Percentiles rank a stretch among this genome's conserved stretches.
These are phyloP conservation scores for Megathymus violae DNA, from an alignment of 1,140 invertebrate genomes.

Conservation along the genomic window DNA sequence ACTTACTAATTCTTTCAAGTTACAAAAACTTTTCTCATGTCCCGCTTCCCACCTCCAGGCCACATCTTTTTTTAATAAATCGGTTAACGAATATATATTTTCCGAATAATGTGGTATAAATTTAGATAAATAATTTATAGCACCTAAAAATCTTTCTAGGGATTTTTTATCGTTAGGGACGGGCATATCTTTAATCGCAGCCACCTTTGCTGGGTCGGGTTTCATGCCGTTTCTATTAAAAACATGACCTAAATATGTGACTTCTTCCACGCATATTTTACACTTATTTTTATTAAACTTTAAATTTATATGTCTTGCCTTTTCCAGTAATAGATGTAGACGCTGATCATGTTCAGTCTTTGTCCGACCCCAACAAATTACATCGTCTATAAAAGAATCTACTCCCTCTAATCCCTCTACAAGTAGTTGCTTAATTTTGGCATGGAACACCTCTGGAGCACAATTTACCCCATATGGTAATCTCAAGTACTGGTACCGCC, in stretches of 20 bases:
- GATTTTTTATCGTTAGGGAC: conserved; percentile 18
- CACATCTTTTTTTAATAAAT: conserved; percentile 11
- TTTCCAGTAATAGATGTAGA: conserved; percentile 39
- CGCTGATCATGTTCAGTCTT: conserved; percentile 45
- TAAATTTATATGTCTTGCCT: conserved; percentile 46
- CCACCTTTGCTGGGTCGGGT: conserved; percentile 38
- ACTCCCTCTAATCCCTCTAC: conserved; percentile 34
- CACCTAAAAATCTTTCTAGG: conserved; percentile 33
- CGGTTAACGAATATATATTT: background rate
- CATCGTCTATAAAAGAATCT: conserved; percentile 58
- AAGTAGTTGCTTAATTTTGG: conserved; percentile 5
- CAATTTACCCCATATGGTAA: no score
- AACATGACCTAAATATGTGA: conserved; percentile 58
- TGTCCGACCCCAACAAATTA: conserved; percentile 53
- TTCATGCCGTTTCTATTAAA: conserved; percentile 44
- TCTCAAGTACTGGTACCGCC: no score
- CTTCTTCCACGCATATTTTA: conserved; percentile 41
- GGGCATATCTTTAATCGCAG: conserved; percentile 31
- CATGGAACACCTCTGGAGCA: no score
- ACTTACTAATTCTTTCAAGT: no score
- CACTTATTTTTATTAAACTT: conserved; percentile 57
- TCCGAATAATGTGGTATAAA: conserved; percentile 31
- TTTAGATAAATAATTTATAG: conserved; percentile 34
- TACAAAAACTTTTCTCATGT: no score
- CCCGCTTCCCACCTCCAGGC: no score